Evolutionary conservation across 1,140 invertebrate genomes (phyloP).

Genomic region (Dysdera silvatica): DNA sequence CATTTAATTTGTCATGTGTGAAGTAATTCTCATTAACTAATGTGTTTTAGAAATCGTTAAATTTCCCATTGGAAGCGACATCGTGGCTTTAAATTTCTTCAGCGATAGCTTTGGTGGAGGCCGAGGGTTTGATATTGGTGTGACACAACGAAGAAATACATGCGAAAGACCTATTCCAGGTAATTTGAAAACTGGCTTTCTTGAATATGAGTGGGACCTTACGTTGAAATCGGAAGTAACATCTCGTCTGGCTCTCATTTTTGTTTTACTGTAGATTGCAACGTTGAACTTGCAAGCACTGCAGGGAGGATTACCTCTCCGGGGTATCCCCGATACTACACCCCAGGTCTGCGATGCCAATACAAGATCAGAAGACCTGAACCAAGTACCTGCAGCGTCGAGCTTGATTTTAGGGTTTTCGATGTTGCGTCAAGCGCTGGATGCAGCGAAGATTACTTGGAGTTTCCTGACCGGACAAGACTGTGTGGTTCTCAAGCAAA

Average conservation of each 20-base stretch:
- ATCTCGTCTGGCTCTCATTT: neutral
- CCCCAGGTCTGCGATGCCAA: conserved; percentile 29
- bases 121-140: conserved; percentile 31
- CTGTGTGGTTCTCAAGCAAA: conserved; percentile 26
- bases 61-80: conserved; percentile 28
- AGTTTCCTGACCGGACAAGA: conserved; percentile 31
- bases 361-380: conserved; percentile 32
- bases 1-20: too few relatives aligned
- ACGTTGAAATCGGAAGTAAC: neutral
- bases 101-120: conserved; percentile 28
- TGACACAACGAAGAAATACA: conserved; percentile 29
- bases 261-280: conserved; percentile 14
- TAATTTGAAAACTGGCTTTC: neutral
- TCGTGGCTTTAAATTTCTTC: conserved; percentile 24
- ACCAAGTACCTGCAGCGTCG: conserved; percentile 30
- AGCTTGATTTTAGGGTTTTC: conserved; percentile 34
- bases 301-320: conserved; percentile 25
- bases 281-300: conserved; percentile 9
- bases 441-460: conserved; percentile 20
- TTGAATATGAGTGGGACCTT: too few relatives aligned
- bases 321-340: conserved; percentile 33
- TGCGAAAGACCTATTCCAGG: conserved; percentile 13
- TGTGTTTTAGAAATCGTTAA: conserved; percentile 8
- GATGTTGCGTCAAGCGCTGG: conserved; percentile 31
- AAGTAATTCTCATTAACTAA: too few relatives aligned